phyloP scores from a whole-genome alignment of 2,113 vertebrate species.

The Pteropus alecto region DNA sequence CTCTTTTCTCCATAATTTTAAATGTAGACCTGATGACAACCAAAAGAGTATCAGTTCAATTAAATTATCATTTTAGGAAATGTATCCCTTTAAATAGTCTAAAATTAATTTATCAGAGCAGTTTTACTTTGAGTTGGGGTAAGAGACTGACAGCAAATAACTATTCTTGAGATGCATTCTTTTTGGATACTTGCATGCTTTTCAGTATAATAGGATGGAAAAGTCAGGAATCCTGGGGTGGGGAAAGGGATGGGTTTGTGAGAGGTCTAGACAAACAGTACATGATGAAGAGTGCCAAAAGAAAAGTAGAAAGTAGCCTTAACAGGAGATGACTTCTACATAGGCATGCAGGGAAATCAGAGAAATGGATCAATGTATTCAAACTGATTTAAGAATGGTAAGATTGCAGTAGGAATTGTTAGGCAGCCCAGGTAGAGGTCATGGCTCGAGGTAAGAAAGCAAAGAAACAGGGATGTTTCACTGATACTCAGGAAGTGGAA shows the following conservation, averaged over 20 bases:
- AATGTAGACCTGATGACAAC: background rate
- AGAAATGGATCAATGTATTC: background rate
- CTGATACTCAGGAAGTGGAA: background rate
- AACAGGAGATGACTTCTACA: background rate
- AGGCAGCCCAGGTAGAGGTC: background rate
- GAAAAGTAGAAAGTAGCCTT: background rate
- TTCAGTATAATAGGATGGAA: background rate
- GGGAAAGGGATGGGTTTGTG: background rate
- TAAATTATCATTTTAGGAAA: slow-evolving; percentile 21
- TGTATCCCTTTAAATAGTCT: background rate
- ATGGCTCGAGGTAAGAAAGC: background rate
- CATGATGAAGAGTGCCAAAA: background rate
- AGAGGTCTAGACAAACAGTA: background rate
- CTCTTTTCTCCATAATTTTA: background rate
- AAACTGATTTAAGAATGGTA: background rate
- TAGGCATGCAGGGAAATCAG: background rate
- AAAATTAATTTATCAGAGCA: background rate
- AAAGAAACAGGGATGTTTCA: background rate
- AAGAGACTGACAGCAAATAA: background rate
- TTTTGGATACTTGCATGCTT: background rate
- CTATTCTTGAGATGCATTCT: background rate
- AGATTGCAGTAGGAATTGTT: background rate
- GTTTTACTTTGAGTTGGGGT: slow-evolving; percentile 10
- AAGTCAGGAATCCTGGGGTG: background rate
- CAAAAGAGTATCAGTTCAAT: background rate